These are phyloP conservation scores for Steinernema khuongi DNA, from an alignment of 1,140 invertebrate genomes.

Conservation along the genomic window DNA sequence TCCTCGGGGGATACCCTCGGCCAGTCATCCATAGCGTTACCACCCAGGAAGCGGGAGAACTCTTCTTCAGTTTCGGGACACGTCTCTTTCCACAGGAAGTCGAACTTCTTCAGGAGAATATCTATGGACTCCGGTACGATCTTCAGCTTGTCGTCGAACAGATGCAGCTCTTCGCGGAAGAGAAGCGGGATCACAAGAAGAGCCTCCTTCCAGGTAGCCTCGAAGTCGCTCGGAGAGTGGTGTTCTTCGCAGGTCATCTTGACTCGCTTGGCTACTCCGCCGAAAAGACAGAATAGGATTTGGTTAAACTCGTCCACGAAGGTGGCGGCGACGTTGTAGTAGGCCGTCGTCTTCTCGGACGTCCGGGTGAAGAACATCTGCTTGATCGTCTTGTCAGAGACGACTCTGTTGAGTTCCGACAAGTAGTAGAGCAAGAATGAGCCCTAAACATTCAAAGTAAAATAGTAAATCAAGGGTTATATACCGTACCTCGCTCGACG, in stretches of 20 bases:
- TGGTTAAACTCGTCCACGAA: background rate
- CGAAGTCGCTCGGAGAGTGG: conserved; percentile 7
- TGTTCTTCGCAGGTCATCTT: background rate
- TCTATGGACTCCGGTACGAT: conserved; percentile 12
- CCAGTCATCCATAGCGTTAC: background rate
- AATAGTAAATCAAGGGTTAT: background rate
- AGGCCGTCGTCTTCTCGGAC: conserved; percentile 12
- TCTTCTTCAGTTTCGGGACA: background rate
- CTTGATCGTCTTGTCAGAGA: background rate
- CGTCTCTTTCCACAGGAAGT: background rate
- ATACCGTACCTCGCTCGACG: conserved; percentile 17
- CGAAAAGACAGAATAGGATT: background rate
- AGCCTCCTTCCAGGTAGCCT: conserved; percentile 22
- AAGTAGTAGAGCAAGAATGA: background rate
- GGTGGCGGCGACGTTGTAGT: conserved; percentile 22
- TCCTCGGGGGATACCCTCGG: conserved; percentile 1
- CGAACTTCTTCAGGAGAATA: conserved; percentile 12
- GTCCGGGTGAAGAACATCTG: conserved; percentile 15
- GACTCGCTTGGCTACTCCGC: background rate
- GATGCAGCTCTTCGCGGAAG: conserved; percentile 2
- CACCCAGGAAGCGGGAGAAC: background rate
- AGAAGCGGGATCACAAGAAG: background rate
- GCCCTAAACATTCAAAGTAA: conserved; percentile 1
- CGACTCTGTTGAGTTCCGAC: background rate
- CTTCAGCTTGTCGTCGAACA: conserved; percentile 14